phyloP scores from a whole-genome alignment of 2,888 invertebrate genomes.

The Lepetodrilus schrolli region DNA sequence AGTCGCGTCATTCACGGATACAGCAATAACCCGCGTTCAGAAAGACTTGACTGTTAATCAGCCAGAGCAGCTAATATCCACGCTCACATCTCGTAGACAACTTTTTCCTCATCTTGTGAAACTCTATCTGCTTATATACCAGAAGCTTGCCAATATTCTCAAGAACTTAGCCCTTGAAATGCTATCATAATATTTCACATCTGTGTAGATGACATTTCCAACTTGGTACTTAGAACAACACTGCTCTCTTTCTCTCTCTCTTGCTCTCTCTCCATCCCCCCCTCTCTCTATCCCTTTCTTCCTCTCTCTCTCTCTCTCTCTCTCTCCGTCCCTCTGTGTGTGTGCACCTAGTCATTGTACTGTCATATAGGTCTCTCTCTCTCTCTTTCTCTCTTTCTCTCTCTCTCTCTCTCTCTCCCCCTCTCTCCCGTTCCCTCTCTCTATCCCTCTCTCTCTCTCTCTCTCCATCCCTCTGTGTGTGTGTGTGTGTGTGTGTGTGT shows the following conservation, averaged over 20 bases:
- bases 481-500: too few relatives aligned
- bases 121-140: background rate
- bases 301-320: background rate
- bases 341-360: too few relatives aligned
- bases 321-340: too few relatives aligned
- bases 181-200: conserved; percentile 22
- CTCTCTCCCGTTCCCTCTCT: background rate
- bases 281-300: background rate
- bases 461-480: too few relatives aligned
- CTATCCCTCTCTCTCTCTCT: background rate
- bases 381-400: too few relatives aligned
- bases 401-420: too few relatives aligned
- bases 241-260: too few relatives aligned
- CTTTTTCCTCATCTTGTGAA: background rate
- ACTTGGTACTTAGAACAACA: background rate
- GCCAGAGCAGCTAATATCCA: background rate
- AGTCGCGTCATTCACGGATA: too few relatives aligned
- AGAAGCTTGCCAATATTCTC: background rate
- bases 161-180: background rate
- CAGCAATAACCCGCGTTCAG: too few relatives aligned
- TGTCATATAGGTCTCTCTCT: background rate
- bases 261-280: too few relatives aligned
- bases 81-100: background rate
- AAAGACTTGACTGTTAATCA: conserved; percentile 1
- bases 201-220: background rate